Conservation (phyloP, 2,797 vertebrate genomes). For the Anniella stebbinsi region DNA sequence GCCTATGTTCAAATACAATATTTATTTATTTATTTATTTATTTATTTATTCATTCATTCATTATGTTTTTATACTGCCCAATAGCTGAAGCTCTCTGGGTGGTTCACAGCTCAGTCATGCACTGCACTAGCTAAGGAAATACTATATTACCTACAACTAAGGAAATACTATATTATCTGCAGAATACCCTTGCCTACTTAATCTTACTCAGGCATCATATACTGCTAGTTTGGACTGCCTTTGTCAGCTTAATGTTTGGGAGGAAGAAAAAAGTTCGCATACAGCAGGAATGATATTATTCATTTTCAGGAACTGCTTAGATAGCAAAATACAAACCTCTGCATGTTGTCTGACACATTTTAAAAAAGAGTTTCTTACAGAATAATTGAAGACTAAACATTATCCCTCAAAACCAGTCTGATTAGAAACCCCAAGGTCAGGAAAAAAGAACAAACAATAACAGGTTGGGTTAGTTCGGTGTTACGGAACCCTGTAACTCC, state of each 20-base stretch:
- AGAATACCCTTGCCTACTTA: neutral
- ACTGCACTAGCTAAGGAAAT: neutral
- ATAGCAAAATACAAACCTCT: neutral
- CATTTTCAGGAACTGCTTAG: neutral
- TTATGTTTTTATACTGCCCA: no score
- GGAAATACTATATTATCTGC: no score
- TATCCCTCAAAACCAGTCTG: neutral
- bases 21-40: no score
- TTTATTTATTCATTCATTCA: no score
- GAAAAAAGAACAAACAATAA: neutral
- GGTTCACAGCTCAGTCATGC: neutral
- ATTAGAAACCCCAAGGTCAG: neutral
- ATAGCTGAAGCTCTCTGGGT: no score
- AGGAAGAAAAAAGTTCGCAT: neutral
- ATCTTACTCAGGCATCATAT: neutral
- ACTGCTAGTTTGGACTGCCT: neutral
- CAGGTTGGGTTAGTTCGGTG: neutral
- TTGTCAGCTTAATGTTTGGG: neutral
- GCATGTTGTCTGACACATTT: neutral
- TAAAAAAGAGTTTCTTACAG: neutral
- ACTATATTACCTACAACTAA: no score
- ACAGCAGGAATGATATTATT: neutral
- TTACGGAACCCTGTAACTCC: neutral
- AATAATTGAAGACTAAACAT: neutral
- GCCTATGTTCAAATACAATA: neutral